Percentiles rank a stretch among this genome's conserved stretches.
phyloP scores from a whole-genome alignment of 1,140 invertebrate genomes.

The Helicoverpa zea region DNA sequence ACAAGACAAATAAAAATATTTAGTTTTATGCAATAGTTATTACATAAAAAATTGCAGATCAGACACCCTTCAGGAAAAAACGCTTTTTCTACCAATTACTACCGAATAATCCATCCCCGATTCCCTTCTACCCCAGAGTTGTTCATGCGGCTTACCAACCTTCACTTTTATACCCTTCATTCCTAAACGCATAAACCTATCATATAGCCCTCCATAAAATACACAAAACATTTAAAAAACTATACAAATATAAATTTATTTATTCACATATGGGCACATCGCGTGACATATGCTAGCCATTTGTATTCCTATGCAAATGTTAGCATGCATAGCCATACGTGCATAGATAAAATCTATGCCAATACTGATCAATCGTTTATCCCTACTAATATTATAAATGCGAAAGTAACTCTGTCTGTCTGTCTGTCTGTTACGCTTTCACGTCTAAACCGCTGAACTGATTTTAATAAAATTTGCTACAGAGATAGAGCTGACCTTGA shows the following conservation, averaged over 20 bases:
- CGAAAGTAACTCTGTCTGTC: too few relatives aligned
- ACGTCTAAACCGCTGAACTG: too few relatives aligned
- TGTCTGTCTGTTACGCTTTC: too few relatives aligned
- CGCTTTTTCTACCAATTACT: too few relatives aligned
- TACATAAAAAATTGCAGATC: too few relatives aligned
- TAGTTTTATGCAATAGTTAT: too few relatives aligned
- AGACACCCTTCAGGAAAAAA: too few relatives aligned
- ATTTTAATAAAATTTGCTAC: too few relatives aligned
- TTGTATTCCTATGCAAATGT: constrained; percentile 34
- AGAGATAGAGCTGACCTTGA: too few relatives aligned
- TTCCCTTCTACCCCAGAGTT: not conserved
- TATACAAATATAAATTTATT: constrained; percentile 38
- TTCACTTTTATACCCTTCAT: constrained; percentile 4
- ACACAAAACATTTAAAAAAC: constrained; percentile 28
- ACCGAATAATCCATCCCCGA: not conserved
- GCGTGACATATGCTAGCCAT: constrained; percentile 9
- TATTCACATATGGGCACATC: constrained; percentile 38
- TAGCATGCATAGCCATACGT: constrained; percentile 35
- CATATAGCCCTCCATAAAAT: constrained; percentile 20
- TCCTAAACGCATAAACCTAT: constrained; percentile 6
- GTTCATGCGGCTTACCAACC: not conserved
- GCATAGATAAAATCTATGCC: constrained; percentile 24
- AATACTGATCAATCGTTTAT: not conserved
- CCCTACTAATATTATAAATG: too few relatives aligned
- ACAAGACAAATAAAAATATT: too few relatives aligned